Evolutionary conservation across 1,140 invertebrate species (phyloP), one percentile per base, ranked within the genome.

Genomic region (Drosophila ogumai): DNA sequence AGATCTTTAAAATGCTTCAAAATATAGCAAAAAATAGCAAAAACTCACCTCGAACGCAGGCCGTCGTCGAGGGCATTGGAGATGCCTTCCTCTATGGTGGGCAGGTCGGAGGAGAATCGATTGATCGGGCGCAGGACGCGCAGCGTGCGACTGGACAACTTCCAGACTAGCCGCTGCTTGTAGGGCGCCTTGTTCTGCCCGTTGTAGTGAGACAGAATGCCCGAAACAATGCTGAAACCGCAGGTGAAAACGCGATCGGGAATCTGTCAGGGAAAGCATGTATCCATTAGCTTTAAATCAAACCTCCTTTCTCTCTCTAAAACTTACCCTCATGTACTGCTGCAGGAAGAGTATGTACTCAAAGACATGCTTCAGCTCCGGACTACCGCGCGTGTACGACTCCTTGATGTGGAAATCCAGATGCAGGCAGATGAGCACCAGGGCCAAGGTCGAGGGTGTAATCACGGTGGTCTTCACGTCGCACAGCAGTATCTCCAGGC

Each of bases 121-220:
- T 96, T 95, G 56, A 96, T 96, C 3, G 96, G 96, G 57, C 96
- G 94, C 67, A 96, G 93, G 71, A 96, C 94, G 81, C 95, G 93
- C 54, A 95, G 94, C 49, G 95, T 96, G 60, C 95, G 92, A 58
- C 94, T 95, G 59, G 94, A 95, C 36, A 96, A 92, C 82, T 94
- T 93, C 96, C 96, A 96, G 60, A 96, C 95, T 50, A 97, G 94
- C 46, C 95, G 94, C 92, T 97, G 96, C 28, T 95, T 94, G 78
- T 96, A 95, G 17, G 95, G 95, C 71, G 94, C 95, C 84, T 95
- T 95, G 44, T 94, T 93, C 87, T 96, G 94, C 38, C 94, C 95
- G 88, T 96, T 96, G 91, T 97, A 96, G 49, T 94, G 94, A 46
- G 94, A 94, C 65, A 96, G 91, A 87, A 96, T 94, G 61, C 90